A percentile compares a stretch with the other conserved stretches of the same genome.
Conservation (phyloP, 64 coral and sea anemone genomes). For the Actinia tenebrosa region DNA sequence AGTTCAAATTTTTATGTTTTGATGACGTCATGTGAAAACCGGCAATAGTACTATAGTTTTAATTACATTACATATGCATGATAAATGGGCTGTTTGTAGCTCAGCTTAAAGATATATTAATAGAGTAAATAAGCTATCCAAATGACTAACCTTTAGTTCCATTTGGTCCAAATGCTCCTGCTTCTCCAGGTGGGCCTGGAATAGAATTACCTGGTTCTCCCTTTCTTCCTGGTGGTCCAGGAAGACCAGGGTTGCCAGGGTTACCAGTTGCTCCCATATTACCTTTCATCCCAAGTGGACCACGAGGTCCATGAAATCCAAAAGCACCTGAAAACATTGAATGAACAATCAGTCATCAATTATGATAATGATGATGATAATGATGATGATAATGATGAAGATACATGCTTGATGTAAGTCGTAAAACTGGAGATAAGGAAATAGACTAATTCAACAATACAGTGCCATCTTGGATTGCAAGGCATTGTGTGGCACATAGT, state of each 20-base stretch:
- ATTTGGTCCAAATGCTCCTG: conserved; percentile 40
- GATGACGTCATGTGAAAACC: too few species aligned
- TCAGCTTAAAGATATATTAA: too few species aligned
- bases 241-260: conserved; percentile 15
- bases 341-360: neutral
- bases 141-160: conserved; percentile 6
- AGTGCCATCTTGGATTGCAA: too few species aligned
- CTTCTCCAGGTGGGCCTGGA: conserved; percentile 33
- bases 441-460: too few species aligned
- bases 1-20: too few species aligned
- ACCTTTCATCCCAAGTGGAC: conserved; percentile 25
- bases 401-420: too few species aligned
- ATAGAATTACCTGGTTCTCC: conserved; percentile 33
- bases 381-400: too few species aligned
- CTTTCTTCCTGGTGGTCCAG: conserved; percentile 8
- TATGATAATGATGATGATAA: neutral
- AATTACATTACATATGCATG: too few species aligned
- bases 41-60: too few species aligned
- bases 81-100: too few species aligned
- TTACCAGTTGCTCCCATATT: conserved; percentile 7
- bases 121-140: neutral
- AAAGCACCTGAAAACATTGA: conserved; percentile 5
- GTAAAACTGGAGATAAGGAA: too few species aligned
- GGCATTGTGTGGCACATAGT: too few species aligned
- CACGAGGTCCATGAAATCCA: conserved; percentile 29